A percentile compares a stretch with the other conserved stretches of the same genome.
Evolutionary conservation across 2,113 vertebrate species (phyloP).

Genomic region (Gymnogyps californianus): DNA sequence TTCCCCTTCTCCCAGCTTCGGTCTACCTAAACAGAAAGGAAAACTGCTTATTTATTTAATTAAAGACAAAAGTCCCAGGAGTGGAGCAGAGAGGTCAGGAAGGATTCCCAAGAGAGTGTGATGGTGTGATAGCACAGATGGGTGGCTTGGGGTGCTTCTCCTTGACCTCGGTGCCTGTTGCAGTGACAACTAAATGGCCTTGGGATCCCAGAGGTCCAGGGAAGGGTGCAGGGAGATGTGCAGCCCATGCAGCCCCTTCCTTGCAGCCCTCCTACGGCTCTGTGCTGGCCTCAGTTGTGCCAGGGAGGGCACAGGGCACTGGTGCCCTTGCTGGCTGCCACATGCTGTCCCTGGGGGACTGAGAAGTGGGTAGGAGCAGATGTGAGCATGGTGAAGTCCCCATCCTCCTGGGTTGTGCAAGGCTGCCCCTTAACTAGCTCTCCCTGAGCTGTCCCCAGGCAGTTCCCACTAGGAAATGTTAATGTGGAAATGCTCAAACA

Average conservation of each 20-base stretch:
- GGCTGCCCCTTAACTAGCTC: not conserved
- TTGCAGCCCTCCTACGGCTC: not conserved
- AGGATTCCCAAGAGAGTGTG: not conserved
- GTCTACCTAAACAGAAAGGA: not conserved
- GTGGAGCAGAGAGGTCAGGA: not conserved
- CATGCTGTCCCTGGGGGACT: not conserved
- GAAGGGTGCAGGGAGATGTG: not conserved
- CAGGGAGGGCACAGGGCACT: not conserved
- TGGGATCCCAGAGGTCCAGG: not conserved
- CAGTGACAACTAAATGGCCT: not conserved
- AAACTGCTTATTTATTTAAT: not conserved
- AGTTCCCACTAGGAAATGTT: not conserved
- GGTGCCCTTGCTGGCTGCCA: not conserved
- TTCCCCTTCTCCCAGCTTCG: not conserved
- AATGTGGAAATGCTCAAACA: not conserved
- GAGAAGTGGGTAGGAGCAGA: not conserved
- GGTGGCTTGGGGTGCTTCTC: not conserved
- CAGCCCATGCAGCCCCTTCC: not conserved
- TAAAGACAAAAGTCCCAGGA: not conserved
- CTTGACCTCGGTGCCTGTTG: not conserved
- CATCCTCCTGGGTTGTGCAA: not conserved
- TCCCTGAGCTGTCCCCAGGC: not conserved
- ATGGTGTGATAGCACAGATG: not conserved
- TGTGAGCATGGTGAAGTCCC: not conserved
- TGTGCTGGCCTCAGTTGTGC: fast-evolving